phyloP scores from a whole-genome alignment of 2,888 invertebrate genomes.

The Drosophila limbata region DNA sequence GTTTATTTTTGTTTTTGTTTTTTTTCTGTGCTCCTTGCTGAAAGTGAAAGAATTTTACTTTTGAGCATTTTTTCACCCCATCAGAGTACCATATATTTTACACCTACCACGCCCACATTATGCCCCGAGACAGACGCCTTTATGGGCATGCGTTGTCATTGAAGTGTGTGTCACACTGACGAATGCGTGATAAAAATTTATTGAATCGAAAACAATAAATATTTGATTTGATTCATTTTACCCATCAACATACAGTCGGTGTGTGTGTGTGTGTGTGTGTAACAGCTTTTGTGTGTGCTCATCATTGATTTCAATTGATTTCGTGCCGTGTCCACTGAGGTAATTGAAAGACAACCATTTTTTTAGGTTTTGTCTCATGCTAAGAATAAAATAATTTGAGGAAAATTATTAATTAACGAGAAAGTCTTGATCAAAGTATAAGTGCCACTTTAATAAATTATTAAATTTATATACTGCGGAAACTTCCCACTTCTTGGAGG shows the following conservation, averaged over 20 bases:
- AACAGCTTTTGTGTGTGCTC: conserved; percentile 19
- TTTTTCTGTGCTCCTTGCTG: conserved; percentile 5
- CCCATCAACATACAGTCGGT: conserved; percentile 29
- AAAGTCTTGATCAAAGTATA: neutral
- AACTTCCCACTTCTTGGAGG: conserved; percentile 29
- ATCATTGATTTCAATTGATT: conserved; percentile 71
- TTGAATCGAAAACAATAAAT: conserved; percentile 80
- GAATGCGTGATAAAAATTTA: conserved; percentile 78
- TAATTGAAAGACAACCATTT: conserved; percentile 69
- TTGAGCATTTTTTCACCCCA: conserved; percentile 24
- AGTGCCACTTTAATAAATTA: conserved; percentile 10
- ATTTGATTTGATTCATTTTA: conserved; percentile 80
- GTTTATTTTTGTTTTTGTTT: neutral
- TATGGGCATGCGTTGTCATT: conserved; percentile 51
- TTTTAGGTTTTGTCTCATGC: conserved; percentile 21
- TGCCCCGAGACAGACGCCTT: conserved; percentile 23
- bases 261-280: conserved; percentile 1
- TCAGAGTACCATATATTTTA: conserved; percentile 31
- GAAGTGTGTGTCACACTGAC: conserved; percentile 51
- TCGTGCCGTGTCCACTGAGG: conserved; percentile 46
- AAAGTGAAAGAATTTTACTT: conserved; percentile 42
- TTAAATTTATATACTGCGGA: conserved; percentile 9
- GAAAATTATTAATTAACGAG: conserved; percentile 8
- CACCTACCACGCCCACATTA: conserved; percentile 48
- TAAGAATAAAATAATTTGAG: conserved; percentile 2